Conservation (phyloP, 1,140 invertebrate genomes). For the Catajapyx aquilonaris region DNA sequence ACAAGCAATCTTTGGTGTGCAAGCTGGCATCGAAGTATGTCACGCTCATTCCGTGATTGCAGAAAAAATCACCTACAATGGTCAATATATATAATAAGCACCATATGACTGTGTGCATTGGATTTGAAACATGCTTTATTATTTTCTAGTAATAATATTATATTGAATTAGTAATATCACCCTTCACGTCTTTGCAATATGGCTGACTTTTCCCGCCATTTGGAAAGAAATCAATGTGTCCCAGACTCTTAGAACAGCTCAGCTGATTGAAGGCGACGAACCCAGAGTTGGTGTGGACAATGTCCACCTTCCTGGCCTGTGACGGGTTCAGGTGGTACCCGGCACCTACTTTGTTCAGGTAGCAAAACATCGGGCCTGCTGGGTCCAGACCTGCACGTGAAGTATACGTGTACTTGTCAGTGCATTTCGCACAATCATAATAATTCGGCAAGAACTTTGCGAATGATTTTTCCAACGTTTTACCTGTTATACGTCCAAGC, state of each 20-base stretch:
- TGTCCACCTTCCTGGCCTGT: constrained; percentile 70
- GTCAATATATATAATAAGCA: no score
- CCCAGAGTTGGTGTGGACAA: constrained; percentile 70
- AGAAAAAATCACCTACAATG: no score
- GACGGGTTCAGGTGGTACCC: constrained; percentile 56
- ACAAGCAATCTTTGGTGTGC: no score
- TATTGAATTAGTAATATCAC: no score
- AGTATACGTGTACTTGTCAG: background rate
- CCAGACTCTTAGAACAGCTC: constrained; percentile 22
- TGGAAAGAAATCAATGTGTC: constrained; percentile 23
- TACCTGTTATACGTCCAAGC: constrained; percentile 28
- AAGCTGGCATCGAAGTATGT: no score
- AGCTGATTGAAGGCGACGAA: constrained; percentile 62
- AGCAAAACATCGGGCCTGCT: constrained; percentile 47
- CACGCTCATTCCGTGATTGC: no score
- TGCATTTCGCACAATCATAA: background rate
- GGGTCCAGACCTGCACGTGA: constrained; percentile 42
- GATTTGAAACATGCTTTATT: no score
- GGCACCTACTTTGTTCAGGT: constrained; percentile 41
- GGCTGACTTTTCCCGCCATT: constrained; percentile 50
- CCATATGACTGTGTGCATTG: no score
- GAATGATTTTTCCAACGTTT: constrained; percentile 54
- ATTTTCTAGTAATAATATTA: no score
- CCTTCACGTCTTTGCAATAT: constrained; percentile 39
- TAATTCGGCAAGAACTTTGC: constrained; percentile 24